Base-by-base conservation (phyloP, 1,140 invertebrate genomes). In the Pentalonia nigronervosa region DNA sequence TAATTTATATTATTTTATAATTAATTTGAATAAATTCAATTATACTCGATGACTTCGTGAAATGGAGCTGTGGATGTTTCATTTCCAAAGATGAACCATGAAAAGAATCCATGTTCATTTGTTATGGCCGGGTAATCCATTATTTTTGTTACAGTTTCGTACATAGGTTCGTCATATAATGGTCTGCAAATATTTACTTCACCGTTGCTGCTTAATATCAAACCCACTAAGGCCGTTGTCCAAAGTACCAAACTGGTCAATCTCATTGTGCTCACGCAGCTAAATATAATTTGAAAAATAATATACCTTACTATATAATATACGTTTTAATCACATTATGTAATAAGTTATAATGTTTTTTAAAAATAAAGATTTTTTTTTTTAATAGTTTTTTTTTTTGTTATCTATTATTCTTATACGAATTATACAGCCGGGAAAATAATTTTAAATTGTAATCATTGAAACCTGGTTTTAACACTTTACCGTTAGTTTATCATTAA, bases 111-210 rank as follows among this genome's bases (percentile, higher is more conserved):
- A 83, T 96, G 95, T 56, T 96, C 56, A n/a, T 76, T 90, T 7
- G 94, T 94, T 84, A 96, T 95, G 48, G 96, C 96, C 9, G 96
- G 96, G 88, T 95, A 95, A 94, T 97, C 96, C 90, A 97, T 95
- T 47, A 97, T 95, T 94, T 96, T 95, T 76, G 96, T 95, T 36
- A 97, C 94, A n/a, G 96, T 95, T 30, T 95, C 95, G 94, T 96
- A 97, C 83, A 96, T 95, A 6, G 96, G 96, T 48, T 95, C 95
- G 87, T 96, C 96, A 94, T 97, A 96, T 7, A 97, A 95, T 0
- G 97, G 96, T 87, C 96, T 96, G 94, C 97, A 97, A 30, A 97
- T 95, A 94, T 97, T 96, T 94, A 94, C 94, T 76, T 95, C 94
- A 9, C 94, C 94, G 86, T 95, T 95, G 14, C 94, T 94, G n/a